Evolutionary conservation across 2,113 vertebrate genomes (phyloP).

Genomic region (Leucoraja erinaceus): DNA sequence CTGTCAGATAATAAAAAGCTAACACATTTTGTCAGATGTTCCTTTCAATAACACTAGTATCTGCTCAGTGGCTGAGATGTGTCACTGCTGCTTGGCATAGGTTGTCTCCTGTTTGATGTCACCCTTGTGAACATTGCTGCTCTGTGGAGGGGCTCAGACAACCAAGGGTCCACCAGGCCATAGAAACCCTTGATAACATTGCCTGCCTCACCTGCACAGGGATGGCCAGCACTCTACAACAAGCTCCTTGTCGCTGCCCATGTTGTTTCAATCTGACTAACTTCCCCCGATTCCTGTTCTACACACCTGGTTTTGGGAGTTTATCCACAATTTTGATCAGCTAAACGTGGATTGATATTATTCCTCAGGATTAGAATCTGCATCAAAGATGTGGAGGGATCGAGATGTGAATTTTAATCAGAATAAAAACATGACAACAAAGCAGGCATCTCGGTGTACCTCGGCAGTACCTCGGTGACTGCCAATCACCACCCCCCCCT

Average conservation of each 20-base stretch:
- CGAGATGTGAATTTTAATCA: background rate
- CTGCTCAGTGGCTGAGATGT: background rate
- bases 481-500: no score
- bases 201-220: background rate
- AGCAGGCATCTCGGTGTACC: no score
- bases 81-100: background rate
- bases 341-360: background rate
- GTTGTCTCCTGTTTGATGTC: slow-evolving; percentile 18
- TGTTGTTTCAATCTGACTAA: background rate
- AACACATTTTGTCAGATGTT: slow-evolving; percentile 4
- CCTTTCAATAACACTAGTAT: background rate
- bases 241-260: background rate
- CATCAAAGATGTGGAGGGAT: background rate
- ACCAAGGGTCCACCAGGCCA: no score
- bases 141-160: no score
- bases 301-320: background rate
- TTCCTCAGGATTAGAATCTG: background rate
- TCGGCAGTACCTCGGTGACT: no score
- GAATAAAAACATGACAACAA: background rate
- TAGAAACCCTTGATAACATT: no score
- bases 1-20: background rate
- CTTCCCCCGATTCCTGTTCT: background rate
- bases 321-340: background rate
- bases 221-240: background rate
- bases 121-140: background rate